Base-by-base conservation (phyloP, 2,113 vertebrate genomes). In the Caracal caracal region DNA sequence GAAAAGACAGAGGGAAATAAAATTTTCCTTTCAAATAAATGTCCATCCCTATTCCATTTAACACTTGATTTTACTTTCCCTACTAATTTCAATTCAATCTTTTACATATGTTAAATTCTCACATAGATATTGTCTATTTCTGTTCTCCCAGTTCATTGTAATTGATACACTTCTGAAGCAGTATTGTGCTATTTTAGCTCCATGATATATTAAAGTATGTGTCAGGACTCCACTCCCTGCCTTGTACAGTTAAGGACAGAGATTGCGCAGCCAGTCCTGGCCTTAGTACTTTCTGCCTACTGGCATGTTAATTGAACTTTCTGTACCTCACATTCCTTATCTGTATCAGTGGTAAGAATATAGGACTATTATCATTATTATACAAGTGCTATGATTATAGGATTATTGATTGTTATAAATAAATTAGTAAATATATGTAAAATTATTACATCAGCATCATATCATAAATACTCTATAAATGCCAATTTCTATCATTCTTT, bases 11-110 rank as follows among this genome's bases (percentile, higher is more conserved):
- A 56, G 19, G 56, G 8, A 59, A 59, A 59, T 59, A 59, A 59
- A 59, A 65, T 37, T 86, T 75, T 92, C 19, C 92, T 92, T 86
- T 37, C 56, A 88, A 94, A 71, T 71, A 85, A 47, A 59, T 40
- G 9, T 49, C 11, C 43, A 22, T 28, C 22, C 0, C 4, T 89
- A 59, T 56, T 90, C 20, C 5, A 87, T 40, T 93, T 66, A 79
- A 49, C 51, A 2, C 15, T 96, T 95, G 22, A 13, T 94, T 97
- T 81, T 89, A 80, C 24, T 80, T 71, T 88, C 22, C 6, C 16
- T 83, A 30, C 16, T 70, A 88, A 83, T 51, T 80, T 81, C 49
- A 88, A 83, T 80, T 78, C 6, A 75, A 37, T 6, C 9, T 28
- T 28, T 83, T 40, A 68, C 22, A 61, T 35, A 33, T 49, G 22